Conservation (phyloP, 2,888 invertebrate species). For the Rotaria sp. region DNA sequence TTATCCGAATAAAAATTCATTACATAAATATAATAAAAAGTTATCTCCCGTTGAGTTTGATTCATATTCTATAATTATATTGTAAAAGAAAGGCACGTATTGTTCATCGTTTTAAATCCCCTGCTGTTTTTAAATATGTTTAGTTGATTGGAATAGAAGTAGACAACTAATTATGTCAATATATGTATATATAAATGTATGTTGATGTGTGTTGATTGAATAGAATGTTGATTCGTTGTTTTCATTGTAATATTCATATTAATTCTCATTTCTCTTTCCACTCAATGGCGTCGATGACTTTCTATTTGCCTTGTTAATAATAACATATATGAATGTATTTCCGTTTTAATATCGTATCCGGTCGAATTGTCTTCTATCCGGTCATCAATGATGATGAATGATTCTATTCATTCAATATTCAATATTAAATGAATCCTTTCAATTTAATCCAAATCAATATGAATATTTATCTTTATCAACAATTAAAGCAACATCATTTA, state of each 20-base stretch:
- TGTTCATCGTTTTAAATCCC: not conserved
- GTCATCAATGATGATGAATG: not conserved
- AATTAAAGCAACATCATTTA: too few species aligned
- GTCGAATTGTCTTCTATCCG: not conserved
- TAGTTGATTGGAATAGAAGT: not conserved
- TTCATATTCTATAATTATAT: too few species aligned
- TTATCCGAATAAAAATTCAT: too few species aligned
- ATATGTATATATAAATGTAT: not conserved
- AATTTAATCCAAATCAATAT: not conserved
- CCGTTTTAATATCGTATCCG: not conserved
- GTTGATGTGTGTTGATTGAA: not conserved
- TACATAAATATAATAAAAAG: too few species aligned
- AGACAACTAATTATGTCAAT: not conserved
- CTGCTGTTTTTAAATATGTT: slow-evolving; percentile 25
- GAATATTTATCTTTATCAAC: too few species aligned
- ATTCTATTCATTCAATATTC: not conserved
- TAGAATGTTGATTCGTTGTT: not conserved
- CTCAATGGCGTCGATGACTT: slow-evolving; percentile 15
- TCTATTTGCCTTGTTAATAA: slow-evolving; percentile 15
- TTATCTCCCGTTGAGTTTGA: too few species aligned
- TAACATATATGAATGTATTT: not conserved
- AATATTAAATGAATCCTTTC: not conserved
- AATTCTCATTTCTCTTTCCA: not conserved
- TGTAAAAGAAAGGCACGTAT: not conserved
- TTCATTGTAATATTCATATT: too few species aligned